A percentile compares a stretch with the other conserved stretches of the same genome.
Evolutionary conservation across 2,797 vertebrate genomes (phyloP).

Genomic region (Rhinichthys osculus): DNA sequence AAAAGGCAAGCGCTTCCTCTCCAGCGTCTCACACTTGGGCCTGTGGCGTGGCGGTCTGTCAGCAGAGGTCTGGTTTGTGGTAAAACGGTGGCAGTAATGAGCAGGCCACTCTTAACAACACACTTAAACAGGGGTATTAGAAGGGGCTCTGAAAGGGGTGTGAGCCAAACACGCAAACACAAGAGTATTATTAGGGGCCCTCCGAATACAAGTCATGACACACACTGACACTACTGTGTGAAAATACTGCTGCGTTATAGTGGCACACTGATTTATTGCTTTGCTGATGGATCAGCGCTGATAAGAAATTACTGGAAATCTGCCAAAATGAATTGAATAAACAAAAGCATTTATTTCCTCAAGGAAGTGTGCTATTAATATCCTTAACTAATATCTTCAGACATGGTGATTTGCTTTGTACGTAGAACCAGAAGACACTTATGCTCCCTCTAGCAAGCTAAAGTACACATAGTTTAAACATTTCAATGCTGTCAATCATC

Average conservation of each 20-base stretch:
- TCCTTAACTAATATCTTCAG: conserved; percentile 6
- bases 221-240: background rate
- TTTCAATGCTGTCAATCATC: background rate
- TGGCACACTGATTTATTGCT: conserved; percentile 1
- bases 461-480: background rate
- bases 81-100: conserved; percentile 35
- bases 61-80: conserved; percentile 43
- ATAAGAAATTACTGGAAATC: conserved; percentile 1
- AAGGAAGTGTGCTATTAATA: background rate
- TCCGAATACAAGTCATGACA: conserved; percentile 14
- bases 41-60: conserved; percentile 17
- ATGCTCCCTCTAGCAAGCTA: background rate
- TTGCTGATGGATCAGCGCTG: background rate
- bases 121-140: conserved; percentile 22
- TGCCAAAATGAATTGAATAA: background rate
- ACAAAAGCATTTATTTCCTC: conserved; percentile 6
- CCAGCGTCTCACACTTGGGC: background rate
- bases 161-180: conserved; percentile 15
- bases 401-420: background rate
- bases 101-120: conserved; percentile 1
- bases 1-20: conserved; percentile 3
- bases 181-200: conserved; percentile 2
- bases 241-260: background rate
- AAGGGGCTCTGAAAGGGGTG: conserved; percentile 23
- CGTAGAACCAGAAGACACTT: background rate